Evolutionary conservation across 2,888 invertebrate species (phyloP), one percentile per base, ranked within the genome.

Genomic region (Spicauda simplicius): DNA sequence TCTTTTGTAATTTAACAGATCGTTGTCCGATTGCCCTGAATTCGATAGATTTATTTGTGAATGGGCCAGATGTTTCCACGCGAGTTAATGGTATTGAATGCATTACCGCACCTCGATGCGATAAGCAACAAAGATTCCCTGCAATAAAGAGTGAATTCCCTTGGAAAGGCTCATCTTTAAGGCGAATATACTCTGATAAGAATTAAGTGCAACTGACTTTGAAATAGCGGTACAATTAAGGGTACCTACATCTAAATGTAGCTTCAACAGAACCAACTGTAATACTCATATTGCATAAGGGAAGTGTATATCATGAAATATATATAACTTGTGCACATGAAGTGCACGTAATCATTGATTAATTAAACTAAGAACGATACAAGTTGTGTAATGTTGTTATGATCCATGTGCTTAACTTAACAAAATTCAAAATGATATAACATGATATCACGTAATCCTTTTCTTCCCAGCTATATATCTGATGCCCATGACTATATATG

Each of bases 1-100:
- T 50, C 18, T 50, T 50, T 48, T n/a, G 33, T 18, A 18, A 50
- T 50, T 16, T 11, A 50, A 50, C 18, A 18, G 50, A 50, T 8
- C 33, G 33, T 55, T 20, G 20, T 30, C 33, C 10, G 55, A 6
- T 6, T 20, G 30, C 53, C 19, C 54, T 25, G 55, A 55, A 55
- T 55, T 55, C 45, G 33, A 53, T 45, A 54, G n/a, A 59, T 65
- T 54, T 54, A 58, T 59, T 65, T 59, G 54, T 65, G 45, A 25
- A 33, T 54, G 16, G 54, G 33, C 54, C 59, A 59, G 59, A 54
- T 59, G 45, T 54, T 59, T 48, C 54, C 65, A 65, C 45, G 65
- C 59, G 54, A 65, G 53, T 33, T 65, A 65, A 59, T 65, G 65
- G 54, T 59, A 65, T 25, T 54, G 59, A 59, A 65, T 59, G 45